Percentiles rank a stretch among this genome's conserved stretches.
Conservation (phyloP, 2,113 vertebrate genomes). For the Macrotus californicus region DNA sequence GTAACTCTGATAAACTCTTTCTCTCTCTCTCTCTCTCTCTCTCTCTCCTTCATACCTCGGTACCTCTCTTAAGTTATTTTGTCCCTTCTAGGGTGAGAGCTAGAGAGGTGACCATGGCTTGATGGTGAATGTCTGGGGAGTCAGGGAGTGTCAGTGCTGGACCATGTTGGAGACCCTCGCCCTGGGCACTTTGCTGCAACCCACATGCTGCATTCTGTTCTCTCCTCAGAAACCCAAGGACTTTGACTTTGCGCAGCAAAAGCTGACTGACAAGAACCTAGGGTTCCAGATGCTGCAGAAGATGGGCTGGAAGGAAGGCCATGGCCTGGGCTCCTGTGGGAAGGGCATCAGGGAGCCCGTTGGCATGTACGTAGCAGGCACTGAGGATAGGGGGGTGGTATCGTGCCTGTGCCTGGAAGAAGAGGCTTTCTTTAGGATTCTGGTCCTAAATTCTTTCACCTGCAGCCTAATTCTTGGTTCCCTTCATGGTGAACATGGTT, state of each 20-base stretch:
- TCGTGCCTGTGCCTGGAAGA: background rate
- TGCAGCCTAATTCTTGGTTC: background rate
- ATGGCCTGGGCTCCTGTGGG: slow-evolving; percentile 89
- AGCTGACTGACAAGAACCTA: slow-evolving; percentile 92
- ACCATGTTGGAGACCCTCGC: background rate
- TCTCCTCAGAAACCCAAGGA: slow-evolving; percentile 77
- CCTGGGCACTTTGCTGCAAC: background rate
- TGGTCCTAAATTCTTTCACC: background rate
- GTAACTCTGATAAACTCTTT: too few species aligned
- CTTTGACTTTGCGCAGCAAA: slow-evolving; percentile 80
- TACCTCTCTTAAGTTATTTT: background rate
- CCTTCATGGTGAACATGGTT: background rate
- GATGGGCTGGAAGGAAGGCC: slow-evolving; percentile 98
- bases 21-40: too few species aligned
- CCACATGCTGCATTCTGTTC: background rate
- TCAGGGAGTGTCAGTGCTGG: background rate
- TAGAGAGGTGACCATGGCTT: background rate
- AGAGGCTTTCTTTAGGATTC: background rate
- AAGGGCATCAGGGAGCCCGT: slow-evolving; percentile 93
- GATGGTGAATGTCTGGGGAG: background rate
- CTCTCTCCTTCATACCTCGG: too few species aligned
- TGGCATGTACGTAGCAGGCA: slow-evolving; percentile 78
- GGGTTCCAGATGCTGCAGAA: slow-evolving; percentile 98
- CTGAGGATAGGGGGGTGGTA: background rate
- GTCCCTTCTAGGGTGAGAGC: background rate